Evolutionary conservation across 1,140 invertebrate species (phyloP).

Genomic region (Dufourea novaeangliae): DNA sequence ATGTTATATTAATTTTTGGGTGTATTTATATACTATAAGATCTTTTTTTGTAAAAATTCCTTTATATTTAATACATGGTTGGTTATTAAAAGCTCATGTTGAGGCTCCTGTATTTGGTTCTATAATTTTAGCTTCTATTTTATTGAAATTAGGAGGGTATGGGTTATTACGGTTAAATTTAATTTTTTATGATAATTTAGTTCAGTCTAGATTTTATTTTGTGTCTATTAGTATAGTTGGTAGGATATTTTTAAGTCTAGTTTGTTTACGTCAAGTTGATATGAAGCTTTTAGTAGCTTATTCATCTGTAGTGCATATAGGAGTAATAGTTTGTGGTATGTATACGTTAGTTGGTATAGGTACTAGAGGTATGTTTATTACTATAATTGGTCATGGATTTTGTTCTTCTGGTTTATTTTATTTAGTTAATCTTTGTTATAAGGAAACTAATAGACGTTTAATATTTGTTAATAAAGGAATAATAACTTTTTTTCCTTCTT

Average conservation of each 20-base stretch:
- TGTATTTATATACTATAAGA: conserved; percentile 82
- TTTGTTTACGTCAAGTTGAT: not conserved
- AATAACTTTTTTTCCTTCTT: not conserved
- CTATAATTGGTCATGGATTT: not conserved
- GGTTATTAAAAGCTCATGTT: conserved; percentile 88
- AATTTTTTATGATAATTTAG: not conserved
- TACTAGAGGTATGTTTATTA: not conserved
- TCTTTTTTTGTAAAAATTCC: conserved; percentile 87
- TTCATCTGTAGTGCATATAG: not conserved
- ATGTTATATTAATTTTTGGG: not conserved
- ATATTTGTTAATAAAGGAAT: not conserved
- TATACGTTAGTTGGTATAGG: not conserved
- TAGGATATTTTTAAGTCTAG: not conserved
- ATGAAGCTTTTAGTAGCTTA: not conserved
- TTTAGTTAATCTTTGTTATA: not conserved
- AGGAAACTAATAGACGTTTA: not conserved
- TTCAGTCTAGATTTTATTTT: not conserved
- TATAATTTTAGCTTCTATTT: conserved; percentile 87
- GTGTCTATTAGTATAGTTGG: not conserved
- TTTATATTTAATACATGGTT: conserved; percentile 86
- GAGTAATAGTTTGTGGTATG: not conserved
- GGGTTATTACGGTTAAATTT: conserved; percentile 64
- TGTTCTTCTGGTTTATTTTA: not conserved
- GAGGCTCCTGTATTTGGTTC: conserved; percentile 86
- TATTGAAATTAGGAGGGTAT: conserved; percentile 86